phyloP scores from a whole-genome alignment of 2,113 vertebrate species.

The Ailurus styani region DNA sequence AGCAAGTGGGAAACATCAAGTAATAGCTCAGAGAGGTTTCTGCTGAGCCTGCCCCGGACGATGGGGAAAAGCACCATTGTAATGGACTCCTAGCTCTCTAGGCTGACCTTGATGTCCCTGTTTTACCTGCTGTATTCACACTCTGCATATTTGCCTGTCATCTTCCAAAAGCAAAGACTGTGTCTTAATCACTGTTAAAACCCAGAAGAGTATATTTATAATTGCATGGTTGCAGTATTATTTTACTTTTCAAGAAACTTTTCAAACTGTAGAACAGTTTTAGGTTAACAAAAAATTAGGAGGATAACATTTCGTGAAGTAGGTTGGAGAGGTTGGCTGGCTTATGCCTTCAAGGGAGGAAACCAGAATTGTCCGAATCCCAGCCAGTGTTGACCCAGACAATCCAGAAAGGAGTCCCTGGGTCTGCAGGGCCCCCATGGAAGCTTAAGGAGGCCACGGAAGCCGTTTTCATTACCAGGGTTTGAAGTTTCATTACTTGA shows the following conservation, averaged over 20 bases:
- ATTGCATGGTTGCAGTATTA: background rate
- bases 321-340: background rate
- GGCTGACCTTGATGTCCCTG: background rate
- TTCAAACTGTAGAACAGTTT: background rate
- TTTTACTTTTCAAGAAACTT: slow-evolving; percentile 1
- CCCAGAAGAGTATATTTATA: background rate
- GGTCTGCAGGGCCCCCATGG: background rate
- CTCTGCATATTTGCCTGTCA: background rate
- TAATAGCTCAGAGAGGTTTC: background rate
- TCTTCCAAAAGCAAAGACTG: background rate
- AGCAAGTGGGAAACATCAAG: background rate
- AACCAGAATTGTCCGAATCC: background rate
- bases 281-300: background rate
- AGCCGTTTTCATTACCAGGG: background rate
- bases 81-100: background rate
- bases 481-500: slow-evolving; percentile 18
- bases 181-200: background rate
- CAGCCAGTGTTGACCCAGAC: background rate
- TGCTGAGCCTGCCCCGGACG: background rate
- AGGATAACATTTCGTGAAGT: background rate
- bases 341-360: background rate
- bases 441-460: background rate
- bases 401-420: background rate
- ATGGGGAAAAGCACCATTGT: background rate
- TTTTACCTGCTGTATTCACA: background rate